phyloP scores from a whole-genome alignment of 2,113 vertebrate species.

The Myiagra hebetior region DNA sequence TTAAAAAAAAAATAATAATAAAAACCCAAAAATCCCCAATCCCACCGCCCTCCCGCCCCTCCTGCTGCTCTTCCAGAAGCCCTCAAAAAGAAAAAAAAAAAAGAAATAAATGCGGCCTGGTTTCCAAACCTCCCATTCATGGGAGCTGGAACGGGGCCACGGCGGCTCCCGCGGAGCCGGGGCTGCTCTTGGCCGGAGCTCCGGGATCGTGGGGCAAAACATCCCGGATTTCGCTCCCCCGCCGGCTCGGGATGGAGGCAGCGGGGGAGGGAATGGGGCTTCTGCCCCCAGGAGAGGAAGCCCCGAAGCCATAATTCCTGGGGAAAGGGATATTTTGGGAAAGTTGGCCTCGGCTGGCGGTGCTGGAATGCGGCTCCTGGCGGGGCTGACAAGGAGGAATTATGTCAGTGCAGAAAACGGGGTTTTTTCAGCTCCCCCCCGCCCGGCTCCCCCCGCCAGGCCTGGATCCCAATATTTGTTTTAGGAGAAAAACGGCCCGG shows the following conservation, averaged over 20 bases:
- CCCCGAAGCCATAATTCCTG: background rate
- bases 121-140: slow-evolving; percentile 15
- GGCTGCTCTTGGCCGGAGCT: slow-evolving; percentile 34
- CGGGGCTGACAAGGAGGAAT: slow-evolving; percentile 21
- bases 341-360: background rate
- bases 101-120: background rate
- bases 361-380: slow-evolving; percentile 11
- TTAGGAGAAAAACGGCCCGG: background rate
- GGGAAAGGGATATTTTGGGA: slow-evolving; percentile 1
- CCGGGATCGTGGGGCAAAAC: background rate
- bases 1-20: background rate
- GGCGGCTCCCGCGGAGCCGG: background rate
- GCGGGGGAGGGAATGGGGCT: background rate
- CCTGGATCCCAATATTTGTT: background rate
- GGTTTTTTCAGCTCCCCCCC: background rate
- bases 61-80: background rate
- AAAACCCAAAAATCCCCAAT: background rate
- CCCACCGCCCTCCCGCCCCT: background rate
- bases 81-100: background rate
- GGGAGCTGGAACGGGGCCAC: slow-evolving; percentile 15
- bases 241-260: background rate
- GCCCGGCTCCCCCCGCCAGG: background rate
- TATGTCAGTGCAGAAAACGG: background rate
- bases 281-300: background rate
- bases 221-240: background rate